Conservation (phyloP, 2,888 invertebrate species). For the Nephrocerus scutellatus region DNA sequence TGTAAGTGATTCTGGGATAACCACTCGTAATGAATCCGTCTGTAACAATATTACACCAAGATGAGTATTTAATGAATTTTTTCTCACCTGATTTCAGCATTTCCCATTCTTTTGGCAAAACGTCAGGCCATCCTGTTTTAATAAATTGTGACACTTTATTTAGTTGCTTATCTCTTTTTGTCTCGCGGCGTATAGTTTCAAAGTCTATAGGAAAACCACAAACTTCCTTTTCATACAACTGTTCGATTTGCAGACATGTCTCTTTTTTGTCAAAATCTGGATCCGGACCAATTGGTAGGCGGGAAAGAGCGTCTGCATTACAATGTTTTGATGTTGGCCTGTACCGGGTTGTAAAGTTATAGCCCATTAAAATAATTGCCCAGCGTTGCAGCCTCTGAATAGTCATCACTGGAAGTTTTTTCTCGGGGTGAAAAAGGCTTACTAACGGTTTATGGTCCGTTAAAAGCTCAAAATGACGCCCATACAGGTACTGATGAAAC, state of each 20-base stretch:
- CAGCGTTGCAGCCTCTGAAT: slow-evolving; percentile 17
- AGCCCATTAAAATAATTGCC: slow-evolving; percentile 12
- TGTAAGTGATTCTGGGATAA: slow-evolving; percentile 6
- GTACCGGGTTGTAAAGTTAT: slow-evolving; percentile 10
- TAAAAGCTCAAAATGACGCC: slow-evolving; percentile 14
- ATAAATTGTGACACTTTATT: slow-evolving; percentile 5
- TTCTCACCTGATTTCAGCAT: no score
- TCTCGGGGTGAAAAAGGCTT: slow-evolving; percentile 15
- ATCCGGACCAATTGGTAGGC: slow-evolving; percentile 13
- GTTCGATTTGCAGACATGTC: neutral
- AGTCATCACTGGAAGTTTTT: slow-evolving; percentile 17
- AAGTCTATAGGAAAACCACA: no score
- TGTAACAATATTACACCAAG: slow-evolving; percentile 7
- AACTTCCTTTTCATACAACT: neutral
- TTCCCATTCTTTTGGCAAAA: neutral
- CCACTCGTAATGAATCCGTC: slow-evolving; percentile 8
- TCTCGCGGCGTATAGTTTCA: slow-evolving; percentile 5
- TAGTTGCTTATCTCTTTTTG: slow-evolving; percentile 4
- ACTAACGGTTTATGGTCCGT: slow-evolving; percentile 19
- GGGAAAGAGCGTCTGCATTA: slow-evolving; percentile 9
- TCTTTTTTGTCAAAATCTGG: slow-evolving; percentile 3
- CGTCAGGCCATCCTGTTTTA: slow-evolving; percentile 7
- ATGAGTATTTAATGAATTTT: slow-evolving; percentile 2
- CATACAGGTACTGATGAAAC: slow-evolving; percentile 18
- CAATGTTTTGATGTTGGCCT: no score